Base-by-base conservation (phyloP, 2,888 invertebrate genomes). In the Drosophila pseudotakahashii region DNA sequence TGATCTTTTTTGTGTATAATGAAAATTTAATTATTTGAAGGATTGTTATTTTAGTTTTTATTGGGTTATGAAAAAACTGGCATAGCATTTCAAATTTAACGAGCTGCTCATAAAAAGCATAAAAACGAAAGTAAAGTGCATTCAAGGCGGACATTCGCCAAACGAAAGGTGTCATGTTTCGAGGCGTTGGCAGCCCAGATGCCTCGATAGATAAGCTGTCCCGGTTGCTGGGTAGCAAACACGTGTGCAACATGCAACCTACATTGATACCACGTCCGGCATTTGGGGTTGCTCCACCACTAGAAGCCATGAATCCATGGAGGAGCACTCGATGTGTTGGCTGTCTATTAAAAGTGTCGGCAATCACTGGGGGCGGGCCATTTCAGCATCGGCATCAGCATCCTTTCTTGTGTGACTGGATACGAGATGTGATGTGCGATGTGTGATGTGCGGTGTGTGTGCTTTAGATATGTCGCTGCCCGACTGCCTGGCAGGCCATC, bases 131-230 rank as follows among this genome's bases (percentile, higher is more conserved):
- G 13, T 44, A 13, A 4, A 54, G 13, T 39, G 26, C 42, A 37
- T 48, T 39, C 23, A 26, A 47, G 52, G 54, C 34, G 55, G 30
- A 36, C 62, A 70, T 67, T 63, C 62, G 67, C 59, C 59, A 81
- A 83, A 86, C 79, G 76, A 74, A 78, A 85, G 75, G 72, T 79
- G 85, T 75, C 85, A 85, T 79, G 80, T 78, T 81, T 54, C 51
- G 71, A 70, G 85, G 75, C 79, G 62, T 39, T 70, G 75, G 53
- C 73, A 75, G 62, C 88, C 76, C 71, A 76, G 84, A 85, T 85
- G 81, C 84, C 88, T 83, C 79, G 75, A 88, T 83, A 86, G 84
- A 85, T 85, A 81, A 86, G 86, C 81, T 88, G 70, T 76, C 55
- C 73, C 53, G 69, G 71, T 58, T 68, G 73, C 80, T 54, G 67